Evolutionary conservation across 2,113 vertebrate genomes (phyloP), one percentile per base, ranked within the genome.

Genomic region (Rhinichthys klamathensis): DNA sequence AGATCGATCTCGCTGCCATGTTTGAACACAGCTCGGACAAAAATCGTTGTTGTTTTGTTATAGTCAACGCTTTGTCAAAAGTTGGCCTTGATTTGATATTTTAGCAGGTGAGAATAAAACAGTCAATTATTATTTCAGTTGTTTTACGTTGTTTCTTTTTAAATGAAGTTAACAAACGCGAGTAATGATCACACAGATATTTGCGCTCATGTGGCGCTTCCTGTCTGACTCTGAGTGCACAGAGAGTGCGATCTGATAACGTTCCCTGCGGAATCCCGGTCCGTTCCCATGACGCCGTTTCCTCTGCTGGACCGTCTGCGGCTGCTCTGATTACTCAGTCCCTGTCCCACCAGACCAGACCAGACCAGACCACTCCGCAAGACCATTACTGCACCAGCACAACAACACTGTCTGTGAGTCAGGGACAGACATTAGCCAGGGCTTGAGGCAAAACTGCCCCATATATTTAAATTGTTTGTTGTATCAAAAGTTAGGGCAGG

Each of bases 221-320:
- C 77, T 69, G 84, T 86, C 85, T 27, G 61, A 84, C 73, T 72
- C 73, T 18, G 67, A 84, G 83, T 82, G 87, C 86, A 84, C 72
- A 4, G 58, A 58, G 86, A 75, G 69, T 87, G 63, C 70, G 90
- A 94, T 95, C 93, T 90, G 94, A 95, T 95, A 94, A 93, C 75
- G 73, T 16, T 69, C 89, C 83, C 86, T 4, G 38, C 38, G 44
- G 87, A 84, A 12, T 85, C 69, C 69, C 61, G 74, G 63, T 83
- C 89, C 87, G 74, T 93, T 95, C 94, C 95, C 94, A 95, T 95
- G 94, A 94, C 93, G 88, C 92, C 86, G 88, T 88, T 93, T 95
- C 93, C 93, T 93, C 91, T 87, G 90, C 87, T 84, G 89, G 88
- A 88, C 91, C 84, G 94, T 95, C 93, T 94, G 93, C 90, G 83